Evolutionary conservation across 1,140 invertebrate genomes (phyloP).

Genomic region (Lordiphosa collinella): DNA sequence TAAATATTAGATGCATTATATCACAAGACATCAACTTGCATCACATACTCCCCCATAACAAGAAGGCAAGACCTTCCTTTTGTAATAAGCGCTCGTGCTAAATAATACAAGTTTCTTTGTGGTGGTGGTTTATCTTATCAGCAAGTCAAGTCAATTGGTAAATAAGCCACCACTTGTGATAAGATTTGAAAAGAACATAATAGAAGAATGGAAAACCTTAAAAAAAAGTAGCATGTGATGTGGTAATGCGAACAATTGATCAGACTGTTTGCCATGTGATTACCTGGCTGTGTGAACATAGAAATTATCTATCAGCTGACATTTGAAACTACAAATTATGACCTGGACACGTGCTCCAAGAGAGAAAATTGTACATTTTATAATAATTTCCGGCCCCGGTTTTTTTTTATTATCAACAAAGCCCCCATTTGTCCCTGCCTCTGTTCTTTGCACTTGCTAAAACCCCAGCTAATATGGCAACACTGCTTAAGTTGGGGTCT

Average conservation of each 20-base stretch:
- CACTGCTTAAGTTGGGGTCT: conserved; percentile 50
- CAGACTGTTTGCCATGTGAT: conserved; percentile 60
- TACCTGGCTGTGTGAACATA: conserved; percentile 14
- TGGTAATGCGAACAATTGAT: conserved; percentile 40
- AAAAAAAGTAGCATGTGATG: conserved; percentile 52
- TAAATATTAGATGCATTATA: conserved; percentile 34
- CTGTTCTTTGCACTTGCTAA: conserved; percentile 5
- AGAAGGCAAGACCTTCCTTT: conserved; percentile 3
- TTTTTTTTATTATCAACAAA: conserved; percentile 2
- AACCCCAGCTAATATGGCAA: conserved; percentile 48
- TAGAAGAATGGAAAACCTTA: not conserved
- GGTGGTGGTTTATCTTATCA: conserved; percentile 51
- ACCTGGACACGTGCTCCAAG: not conserved
- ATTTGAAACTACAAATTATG: conserved; percentile 11
- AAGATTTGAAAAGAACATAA: conserved; percentile 12
- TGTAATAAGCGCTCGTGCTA: conserved; percentile 38
- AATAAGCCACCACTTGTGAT: conserved; percentile 57
- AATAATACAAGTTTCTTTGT: conserved; percentile 19
- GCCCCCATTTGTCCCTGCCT: not conserved
- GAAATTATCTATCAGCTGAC: conserved; percentile 34
- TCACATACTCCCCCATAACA: not conserved
- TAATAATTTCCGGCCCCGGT: not conserved
- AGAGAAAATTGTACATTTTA: not conserved
- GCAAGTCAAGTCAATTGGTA: conserved; percentile 58
- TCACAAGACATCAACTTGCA: not conserved